A percentile compares a stretch with the other conserved stretches of the same genome.
Evolutionary conservation across 1,140 invertebrate species (phyloP).

Genomic region (Drosophila nigrodunni): DNA sequence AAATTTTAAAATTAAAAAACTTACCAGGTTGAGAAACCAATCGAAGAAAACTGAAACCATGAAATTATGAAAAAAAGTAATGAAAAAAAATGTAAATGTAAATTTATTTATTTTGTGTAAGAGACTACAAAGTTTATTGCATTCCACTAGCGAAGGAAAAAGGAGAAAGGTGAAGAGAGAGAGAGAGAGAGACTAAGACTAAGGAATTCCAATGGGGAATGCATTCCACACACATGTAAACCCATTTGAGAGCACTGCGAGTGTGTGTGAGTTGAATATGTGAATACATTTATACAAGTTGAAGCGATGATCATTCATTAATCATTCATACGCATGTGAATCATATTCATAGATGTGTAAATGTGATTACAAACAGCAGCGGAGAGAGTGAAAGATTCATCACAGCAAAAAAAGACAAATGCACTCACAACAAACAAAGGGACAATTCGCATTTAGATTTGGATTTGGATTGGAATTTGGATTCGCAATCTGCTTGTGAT

Average conservation of each 20-base stretch:
- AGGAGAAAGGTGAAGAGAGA: neutral
- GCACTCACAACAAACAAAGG: constrained; percentile 19
- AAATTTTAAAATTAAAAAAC: too few species aligned
- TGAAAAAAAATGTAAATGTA: constrained; percentile 25
- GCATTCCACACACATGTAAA: neutral
- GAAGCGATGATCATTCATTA: constrained; percentile 49
- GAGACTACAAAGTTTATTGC: constrained; percentile 66
- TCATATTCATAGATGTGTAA: constrained; percentile 38
- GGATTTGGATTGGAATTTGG: neutral
- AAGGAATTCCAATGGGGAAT: neutral
- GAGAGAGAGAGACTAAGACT: too few species aligned
- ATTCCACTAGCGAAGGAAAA: constrained; percentile 56
- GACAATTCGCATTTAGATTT: neutral
- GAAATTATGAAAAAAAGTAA: constrained; percentile 10
- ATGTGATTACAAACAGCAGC: constrained; percentile 14
- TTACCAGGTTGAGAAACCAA: too few species aligned
- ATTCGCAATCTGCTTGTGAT: constrained; percentile 11
- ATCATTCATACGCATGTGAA: constrained; percentile 52
- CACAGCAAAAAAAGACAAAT: constrained; percentile 20
- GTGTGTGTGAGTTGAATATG: constrained; percentile 4
- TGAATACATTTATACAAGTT: constrained; percentile 35
- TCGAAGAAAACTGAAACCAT: too few species aligned
- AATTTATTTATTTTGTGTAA: constrained; percentile 32
- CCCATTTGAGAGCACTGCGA: neutral
- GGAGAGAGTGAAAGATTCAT: constrained; percentile 6